Base-by-base conservation (phyloP, 2,113 vertebrate genomes). In the Datnioides undecimradiatus region DNA sequence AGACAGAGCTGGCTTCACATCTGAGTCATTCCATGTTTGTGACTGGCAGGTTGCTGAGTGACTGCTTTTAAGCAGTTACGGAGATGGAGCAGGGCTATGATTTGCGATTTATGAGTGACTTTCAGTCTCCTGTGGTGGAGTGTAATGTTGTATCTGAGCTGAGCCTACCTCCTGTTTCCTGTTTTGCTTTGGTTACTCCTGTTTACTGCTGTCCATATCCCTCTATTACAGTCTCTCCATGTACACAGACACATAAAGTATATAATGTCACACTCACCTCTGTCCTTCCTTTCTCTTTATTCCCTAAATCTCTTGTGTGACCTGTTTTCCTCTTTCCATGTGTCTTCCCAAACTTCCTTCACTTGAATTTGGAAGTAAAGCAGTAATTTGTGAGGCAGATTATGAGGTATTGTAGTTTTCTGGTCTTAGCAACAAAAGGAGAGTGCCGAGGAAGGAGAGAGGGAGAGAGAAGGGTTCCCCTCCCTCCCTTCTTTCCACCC, bases 401-500 rank as follows among this genome's bases (percentile, higher is more conserved):
- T 77, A 85, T 77, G 80, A 75, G 11, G 25, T 65, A 70, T 62
- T 85, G 73, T 81, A 29, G 45, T 19, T n/a, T 72, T 88, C 60
- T 71, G 79, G 48, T 82, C 73, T 79, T 60, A 59, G 63, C 84
- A 80, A 79, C 73, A 78, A 67, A 82, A 80, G 40, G 9, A 84
- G 17, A 80, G 75, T 58, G 58, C 55, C 65, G 71, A 81, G 76
- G 79, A 84, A 81, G 64, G 74, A 81, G 70, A 67, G 51, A 68
- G 52, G 64, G 51, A 68, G 52, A 59, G 38, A 65, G 57, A 64
- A 81, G 74, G 95, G 95, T 80, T 74, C 72, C 82, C 84, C 82
- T 86, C 96, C 95, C 96, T 96, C 95, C 90, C 91, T 83, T 90
- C 95, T 95, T 95, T 94, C 95, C 96, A 95, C 95, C 96, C 96